Evolutionary conservation across 2,797 vertebrate species (phyloP), one percentile per base, ranked within the genome.

Genomic region (Sebastes nivosus): DNA sequence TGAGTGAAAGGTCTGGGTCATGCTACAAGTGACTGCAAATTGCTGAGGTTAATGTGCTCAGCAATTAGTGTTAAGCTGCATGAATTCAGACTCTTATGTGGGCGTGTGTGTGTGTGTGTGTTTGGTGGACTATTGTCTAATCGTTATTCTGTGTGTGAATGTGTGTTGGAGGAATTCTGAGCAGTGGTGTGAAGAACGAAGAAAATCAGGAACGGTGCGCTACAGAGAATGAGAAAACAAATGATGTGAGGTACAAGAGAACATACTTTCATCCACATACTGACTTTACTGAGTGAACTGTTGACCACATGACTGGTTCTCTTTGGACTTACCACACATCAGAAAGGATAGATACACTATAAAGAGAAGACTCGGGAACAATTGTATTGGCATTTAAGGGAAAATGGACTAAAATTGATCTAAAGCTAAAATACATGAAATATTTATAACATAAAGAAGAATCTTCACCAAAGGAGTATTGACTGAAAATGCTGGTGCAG

Each of bases 41-140:
- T 64, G 27, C 24, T n/a, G 42, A 36, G 66, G 72, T 77, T 79
- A 83, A 87, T 77, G 80, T 71, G 65, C 30, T 67, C 12, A 24
- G 75, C 64, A 84, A 75, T 87, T 87, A 77, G 34, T 72, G 72
- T 66, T 72, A 81, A 72, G 25, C 63, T 68, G 29, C 29, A 64
- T 72, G 24, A 54, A 71, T n/a, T 38, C 46, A 73, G 67, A 27
- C 18, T 38, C 12, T 55, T 55, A 1, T 59, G 38, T 7, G 4
- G 11, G 13, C 8, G 64, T 61, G 18, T 42, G 52, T 16, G 38
- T 42, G 38, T 32, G 72, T 32, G 14, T 16, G 38, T 55, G 75
- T 27, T n/a, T 13, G 20, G 24, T 30, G 22, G 34, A 63, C 13
- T 63, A 22, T 10, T 38, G 18, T 58, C 64, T 72, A 8, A 24